phyloP scores from a whole-genome alignment of 2,113 vertebrate genomes.

The Petrocephalus microphthalmus region DNA sequence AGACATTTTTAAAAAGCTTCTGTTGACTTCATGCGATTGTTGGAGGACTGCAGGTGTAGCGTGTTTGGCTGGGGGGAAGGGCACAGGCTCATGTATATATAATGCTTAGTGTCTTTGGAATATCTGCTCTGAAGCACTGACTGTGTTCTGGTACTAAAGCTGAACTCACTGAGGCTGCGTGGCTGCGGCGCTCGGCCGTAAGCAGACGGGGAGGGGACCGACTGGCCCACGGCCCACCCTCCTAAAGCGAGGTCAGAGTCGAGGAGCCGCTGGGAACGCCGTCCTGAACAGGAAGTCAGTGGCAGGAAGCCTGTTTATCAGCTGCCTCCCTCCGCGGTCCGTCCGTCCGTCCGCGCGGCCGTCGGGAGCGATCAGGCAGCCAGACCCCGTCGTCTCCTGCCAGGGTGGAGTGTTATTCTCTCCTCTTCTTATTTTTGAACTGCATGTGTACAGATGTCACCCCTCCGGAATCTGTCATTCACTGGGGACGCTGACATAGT shows the following conservation, averaged over 20 bases:
- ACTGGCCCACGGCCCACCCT: neutral
- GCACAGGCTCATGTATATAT: neutral
- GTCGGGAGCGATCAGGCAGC: neutral
- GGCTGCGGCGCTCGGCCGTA: no score
- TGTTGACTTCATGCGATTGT: neutral
- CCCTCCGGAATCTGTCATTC: neutral
- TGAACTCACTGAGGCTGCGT: neutral
- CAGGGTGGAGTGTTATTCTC: constrained; percentile 8
- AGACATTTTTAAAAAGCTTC: no score
- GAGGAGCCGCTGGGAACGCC: neutral
- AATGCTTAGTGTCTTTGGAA: neutral
- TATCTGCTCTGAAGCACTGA: neutral
- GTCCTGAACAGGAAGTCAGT: neutral
- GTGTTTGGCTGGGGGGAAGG: neutral
- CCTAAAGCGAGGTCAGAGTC: neutral
- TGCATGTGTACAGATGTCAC: neutral
- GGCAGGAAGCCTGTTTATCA: neutral
- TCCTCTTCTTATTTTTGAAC: neutral
- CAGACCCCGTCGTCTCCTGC: constrained; percentile 21
- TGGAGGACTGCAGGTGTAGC: neutral
- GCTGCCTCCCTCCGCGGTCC: neutral
- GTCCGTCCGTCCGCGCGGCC: neutral
- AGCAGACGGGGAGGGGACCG: neutral
- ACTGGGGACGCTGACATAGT: neutral
- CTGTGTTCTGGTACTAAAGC: neutral